Base-by-base conservation (phyloP, 2,113 vertebrate genomes). In the Illadopsis cleaveri region DNA sequence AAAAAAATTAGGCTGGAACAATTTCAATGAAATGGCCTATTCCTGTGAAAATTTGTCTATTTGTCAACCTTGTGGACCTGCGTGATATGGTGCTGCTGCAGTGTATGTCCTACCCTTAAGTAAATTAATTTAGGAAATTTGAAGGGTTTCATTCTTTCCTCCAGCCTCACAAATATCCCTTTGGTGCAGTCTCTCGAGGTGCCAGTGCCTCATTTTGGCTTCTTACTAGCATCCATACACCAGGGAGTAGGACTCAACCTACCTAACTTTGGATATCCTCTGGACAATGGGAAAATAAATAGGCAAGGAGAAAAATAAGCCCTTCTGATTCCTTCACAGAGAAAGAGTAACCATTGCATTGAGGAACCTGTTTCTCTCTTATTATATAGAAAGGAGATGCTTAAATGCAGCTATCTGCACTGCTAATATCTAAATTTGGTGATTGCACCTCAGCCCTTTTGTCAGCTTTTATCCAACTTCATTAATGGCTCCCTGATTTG, bases 141-240 rank as follows among this genome's bases (percentile, higher is more conserved):
- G 24, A 48, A 56, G 8, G 33, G 71, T 87, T 84, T 84, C 11
- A 53, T 88, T 7, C 8, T 56, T 91, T 91, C 31, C 16, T 75
- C 4, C 18, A 22, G 16, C 16, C 27, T 66, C 27, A 56, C 38
- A 79, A 78, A 48, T 6, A 51, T 24, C 7, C 17, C 12, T 77
- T 58, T 2, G 0, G 12, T 30, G 7, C 6, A 45, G 10, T 14
- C 20, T 80, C 33, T 77, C 0, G 0, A 38, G 54, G 45, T 56
- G 7, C 11, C 44, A 37, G 1, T 65, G 19, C 25, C 20, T 84
- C 24, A 15, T 69, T 91, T 79, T 50, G 18, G 6, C 6, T 80
- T 80, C 76, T 69, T 31, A 30, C 40, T 15, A 60, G 3, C 24
- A 23, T 64, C 27, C 8, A 3, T 25, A 15, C 53, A 42, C 16